Evolutionary conservation across 2,888 invertebrate genomes (phyloP), one percentile per base, ranked within the genome.

Genomic region (Stenolophus ochropezus): DNA sequence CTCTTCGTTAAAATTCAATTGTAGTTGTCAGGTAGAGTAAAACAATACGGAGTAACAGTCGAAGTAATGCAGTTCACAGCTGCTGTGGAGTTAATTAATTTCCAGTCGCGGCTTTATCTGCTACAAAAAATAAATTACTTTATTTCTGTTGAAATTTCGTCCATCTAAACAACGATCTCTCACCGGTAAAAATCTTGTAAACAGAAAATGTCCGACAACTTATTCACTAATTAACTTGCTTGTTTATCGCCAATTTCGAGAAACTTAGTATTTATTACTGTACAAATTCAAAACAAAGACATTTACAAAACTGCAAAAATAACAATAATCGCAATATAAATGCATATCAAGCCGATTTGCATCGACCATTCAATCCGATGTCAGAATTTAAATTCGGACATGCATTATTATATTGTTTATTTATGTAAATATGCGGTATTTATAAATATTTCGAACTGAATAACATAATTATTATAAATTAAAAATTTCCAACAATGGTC

Each of bases 371-470:
- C 49, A 51, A 73, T 74, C 53, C 25, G 74, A 74, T 53, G 51
- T 33, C 6, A 14, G 16, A 51, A 74, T 51, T 74, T 51, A 53
- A 73, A 20, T 73, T 73, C 23, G 73, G 47, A 21, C 14, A 73
- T 73, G 49, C 53, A 25, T 74, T 74, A 51, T 53, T 51, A 51
- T 74, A 74, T 25, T 74, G 49, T 74, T 74, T 74, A 74, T 74
- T 51, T 74, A 74, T 74, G 74, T 74, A 74, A 74, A 74, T 49
- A 2, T 14, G 20, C 0, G 49, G 49, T 74, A 74, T 74, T 74
- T 74, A 74, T 74, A 74, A 74, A 74, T 69, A 27, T 69, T n/a
- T 33, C 65, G 65, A 23, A 69, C 65, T 53, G 74, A 74, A 74
- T 74, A 74, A 73, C 18, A 73, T 49, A 73, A 53, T 74, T 69